Percentiles rank a stretch among this genome's conserved stretches.
phyloP scores from a whole-genome alignment of 1,140 invertebrate genomes.

The Armadillidium nasatum region DNA sequence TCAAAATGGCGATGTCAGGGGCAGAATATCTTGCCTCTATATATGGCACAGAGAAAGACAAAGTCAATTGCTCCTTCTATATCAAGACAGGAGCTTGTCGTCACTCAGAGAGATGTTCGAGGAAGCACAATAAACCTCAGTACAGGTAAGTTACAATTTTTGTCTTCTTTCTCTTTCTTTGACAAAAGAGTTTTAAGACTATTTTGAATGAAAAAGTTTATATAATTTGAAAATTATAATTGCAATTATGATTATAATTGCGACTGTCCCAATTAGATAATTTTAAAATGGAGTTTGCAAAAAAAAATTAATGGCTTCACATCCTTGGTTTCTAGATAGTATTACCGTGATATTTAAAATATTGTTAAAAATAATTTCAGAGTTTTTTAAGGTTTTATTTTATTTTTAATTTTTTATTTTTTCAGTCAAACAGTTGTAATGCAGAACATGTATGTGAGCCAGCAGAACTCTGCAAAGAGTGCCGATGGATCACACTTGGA shows the following conservation, averaged over 20 bases:
- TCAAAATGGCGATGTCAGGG: constrained; percentile 43
- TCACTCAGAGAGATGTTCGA: constrained; percentile 42
- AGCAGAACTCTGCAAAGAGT: constrained; percentile 42
- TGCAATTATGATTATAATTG: too few relatives aligned
- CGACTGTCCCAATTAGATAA: too few relatives aligned
- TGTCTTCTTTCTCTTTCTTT: too few relatives aligned
- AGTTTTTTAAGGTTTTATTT: not conserved
- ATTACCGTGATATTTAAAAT: not conserved
- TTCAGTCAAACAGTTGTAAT: constrained; percentile 43
- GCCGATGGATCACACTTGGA: constrained; percentile 42
- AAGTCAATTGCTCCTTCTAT: constrained; percentile 44
- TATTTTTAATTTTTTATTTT: constrained; percentile 7
- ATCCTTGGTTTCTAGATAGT: not conserved
- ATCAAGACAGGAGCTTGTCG: constrained; percentile 44
- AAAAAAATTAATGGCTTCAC: not conserved
- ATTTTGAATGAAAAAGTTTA: too few relatives aligned
- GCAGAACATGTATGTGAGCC: constrained; percentile 45
- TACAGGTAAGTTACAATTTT: constrained; percentile 32
- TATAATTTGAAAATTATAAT: too few relatives aligned
- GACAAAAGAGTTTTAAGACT: too few relatives aligned
- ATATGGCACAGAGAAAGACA: constrained; percentile 44
- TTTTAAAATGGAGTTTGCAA: too few relatives aligned
- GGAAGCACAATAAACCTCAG: constrained; percentile 44
- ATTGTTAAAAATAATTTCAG: not conserved
- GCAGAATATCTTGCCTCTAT: constrained; percentile 44